Conservation (phyloP, 2,797 vertebrate genomes). For the Pangasius sanitwongsei region DNA sequence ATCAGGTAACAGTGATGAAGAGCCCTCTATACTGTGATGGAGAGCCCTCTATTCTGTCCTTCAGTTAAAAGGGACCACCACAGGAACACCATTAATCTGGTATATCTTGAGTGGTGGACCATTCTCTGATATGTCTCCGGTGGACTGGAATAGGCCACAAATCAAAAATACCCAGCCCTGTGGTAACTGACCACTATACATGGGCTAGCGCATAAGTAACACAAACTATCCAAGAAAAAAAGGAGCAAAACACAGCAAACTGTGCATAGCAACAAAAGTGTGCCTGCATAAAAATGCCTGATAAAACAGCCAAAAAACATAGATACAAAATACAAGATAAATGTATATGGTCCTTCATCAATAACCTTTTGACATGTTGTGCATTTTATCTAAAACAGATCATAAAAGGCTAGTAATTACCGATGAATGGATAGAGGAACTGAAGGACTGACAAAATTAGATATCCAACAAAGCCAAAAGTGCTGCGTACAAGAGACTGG, state of each 20-base stretch:
- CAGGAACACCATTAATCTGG: not conserved
- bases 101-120: not conserved
- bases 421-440: constrained; percentile 96
- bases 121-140: not conserved
- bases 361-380: not conserved
- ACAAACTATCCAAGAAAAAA: not conserved
- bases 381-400: not conserved
- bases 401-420: constrained; percentile 70
- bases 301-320: not conserved
- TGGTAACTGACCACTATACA: not conserved
- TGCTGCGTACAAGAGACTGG: constrained; percentile 87
- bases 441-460: constrained; percentile 87
- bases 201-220: not conserved
- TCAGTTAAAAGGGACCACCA: not conserved
- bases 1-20: not conserved
- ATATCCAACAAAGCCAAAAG: constrained; percentile 88
- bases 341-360: not conserved
- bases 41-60: not conserved
- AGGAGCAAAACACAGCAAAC: not conserved
- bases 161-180: not conserved
- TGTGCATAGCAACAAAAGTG: not conserved
- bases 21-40: not conserved
- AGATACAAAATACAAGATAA: not conserved
- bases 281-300: not conserved
- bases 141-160: not conserved